These are phyloP conservation scores for Kryphioiulus occultus DNA, from an alignment of 2,888 invertebrate genomes.

Conservation along the genomic window DNA sequence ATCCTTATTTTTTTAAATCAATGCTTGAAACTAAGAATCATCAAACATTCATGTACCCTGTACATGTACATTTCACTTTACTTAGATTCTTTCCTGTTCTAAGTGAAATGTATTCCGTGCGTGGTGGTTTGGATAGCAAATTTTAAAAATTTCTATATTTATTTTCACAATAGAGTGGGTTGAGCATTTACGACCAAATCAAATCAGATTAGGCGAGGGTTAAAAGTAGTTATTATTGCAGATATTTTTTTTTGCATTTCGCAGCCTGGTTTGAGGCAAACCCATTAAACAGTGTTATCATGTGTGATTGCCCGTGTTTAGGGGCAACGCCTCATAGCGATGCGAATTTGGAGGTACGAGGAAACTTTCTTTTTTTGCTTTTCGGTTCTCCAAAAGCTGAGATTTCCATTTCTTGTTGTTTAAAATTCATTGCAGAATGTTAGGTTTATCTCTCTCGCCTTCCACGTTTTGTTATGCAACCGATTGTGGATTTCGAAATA, in stretches of 20 bases:
- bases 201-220: neutral
- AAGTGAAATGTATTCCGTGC: no score
- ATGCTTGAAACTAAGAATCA: no score
- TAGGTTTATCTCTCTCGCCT: neutral
- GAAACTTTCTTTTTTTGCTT: neutral
- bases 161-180: neutral
- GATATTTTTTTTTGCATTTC: neutral
- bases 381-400: neutral
- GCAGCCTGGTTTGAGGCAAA: neutral
- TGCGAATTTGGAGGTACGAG: neutral
- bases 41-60: no score
- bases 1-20: no score
- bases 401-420: neutral
- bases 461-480: neutral
- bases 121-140: no score
- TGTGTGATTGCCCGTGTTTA: neutral
- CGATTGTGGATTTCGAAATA: slow-evolving; percentile 8
- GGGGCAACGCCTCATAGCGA: neutral
- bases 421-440: neutral
- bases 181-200: neutral
- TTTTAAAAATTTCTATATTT: no score
- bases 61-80: no score
- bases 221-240: neutral
- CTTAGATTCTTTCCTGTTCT: no score
- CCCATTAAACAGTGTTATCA: neutral